Conservation (phyloP, 2,113 vertebrate species). For the Phoxinus phoxinus region DNA sequence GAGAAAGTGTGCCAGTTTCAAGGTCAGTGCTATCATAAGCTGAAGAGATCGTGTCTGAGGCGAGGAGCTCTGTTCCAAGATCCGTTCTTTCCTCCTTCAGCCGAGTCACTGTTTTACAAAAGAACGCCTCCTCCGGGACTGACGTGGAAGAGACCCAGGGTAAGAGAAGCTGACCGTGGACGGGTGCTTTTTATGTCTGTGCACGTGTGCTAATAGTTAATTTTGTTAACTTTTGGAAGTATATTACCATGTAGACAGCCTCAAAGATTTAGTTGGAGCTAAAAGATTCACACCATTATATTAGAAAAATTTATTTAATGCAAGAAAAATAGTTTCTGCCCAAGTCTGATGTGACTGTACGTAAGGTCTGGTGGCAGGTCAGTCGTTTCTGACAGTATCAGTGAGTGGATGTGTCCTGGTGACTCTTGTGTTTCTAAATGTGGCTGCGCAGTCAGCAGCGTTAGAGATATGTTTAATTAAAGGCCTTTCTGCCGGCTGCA, state of each 20-base stretch:
- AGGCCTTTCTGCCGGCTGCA: constrained; percentile 65
- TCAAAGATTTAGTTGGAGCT: not conserved
- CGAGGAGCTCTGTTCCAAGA: constrained; percentile 77
- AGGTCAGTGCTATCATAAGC: constrained; percentile 74
- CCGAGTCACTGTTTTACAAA: constrained; percentile 79
- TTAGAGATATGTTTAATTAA: constrained; percentile 69
- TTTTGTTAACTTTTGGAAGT: not conserved
- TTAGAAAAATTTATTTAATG: no score
- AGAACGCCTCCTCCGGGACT: constrained; percentile 72
- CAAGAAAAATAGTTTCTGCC: no score
- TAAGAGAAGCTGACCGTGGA: constrained; percentile 59
- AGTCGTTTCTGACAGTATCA: constrained; percentile 6
- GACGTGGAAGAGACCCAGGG: constrained; percentile 81
- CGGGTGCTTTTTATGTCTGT: constrained; percentile 8
- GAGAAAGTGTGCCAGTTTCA: constrained; percentile 69
- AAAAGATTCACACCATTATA: not conserved
- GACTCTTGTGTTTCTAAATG: constrained; percentile 50
- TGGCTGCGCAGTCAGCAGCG: constrained; percentile 48
- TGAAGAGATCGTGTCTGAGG: constrained; percentile 70
- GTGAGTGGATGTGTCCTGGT: constrained; percentile 3
- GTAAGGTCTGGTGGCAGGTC: not conserved
- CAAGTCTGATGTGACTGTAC: not conserved
- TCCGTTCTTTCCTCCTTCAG: constrained; percentile 73
- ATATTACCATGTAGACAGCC: not conserved
- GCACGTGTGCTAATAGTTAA: not conserved